Percentiles rank a stretch among this genome's conserved stretches.
phyloP scores from a whole-genome alignment of 2,888 invertebrate genomes.

The Chymomyza caudatula region DNA sequence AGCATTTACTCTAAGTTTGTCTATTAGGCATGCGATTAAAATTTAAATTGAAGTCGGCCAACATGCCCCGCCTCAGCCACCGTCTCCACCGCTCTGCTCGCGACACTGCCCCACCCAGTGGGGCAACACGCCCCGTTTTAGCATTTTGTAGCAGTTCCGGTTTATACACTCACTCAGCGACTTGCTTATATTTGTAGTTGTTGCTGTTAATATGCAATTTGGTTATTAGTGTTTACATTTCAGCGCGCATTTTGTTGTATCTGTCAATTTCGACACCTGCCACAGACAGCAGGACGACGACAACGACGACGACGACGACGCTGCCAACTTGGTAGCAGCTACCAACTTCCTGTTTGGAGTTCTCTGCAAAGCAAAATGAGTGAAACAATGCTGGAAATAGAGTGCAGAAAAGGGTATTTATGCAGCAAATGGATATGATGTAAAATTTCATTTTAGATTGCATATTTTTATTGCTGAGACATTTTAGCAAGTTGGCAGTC shows the following conservation, averaged over 20 bases:
- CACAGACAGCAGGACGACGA: constrained; percentile 36
- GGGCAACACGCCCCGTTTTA: constrained; percentile 35
- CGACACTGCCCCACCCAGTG: constrained; percentile 20
- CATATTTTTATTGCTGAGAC: background rate
- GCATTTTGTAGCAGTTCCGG: constrained; percentile 34
- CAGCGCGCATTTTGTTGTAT: constrained; percentile 48
- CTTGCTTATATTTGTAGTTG: background rate
- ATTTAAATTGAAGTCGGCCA: constrained; percentile 66
- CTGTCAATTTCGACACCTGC: constrained; percentile 71
- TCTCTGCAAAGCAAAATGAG: background rate
- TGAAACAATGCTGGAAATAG: background rate
- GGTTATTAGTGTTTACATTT: constrained; percentile 7
- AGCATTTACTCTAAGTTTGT: constrained; percentile 66
- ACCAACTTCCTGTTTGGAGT: background rate
- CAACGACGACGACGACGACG: too few species aligned
- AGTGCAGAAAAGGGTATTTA: background rate
- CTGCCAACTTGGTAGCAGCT: background rate
- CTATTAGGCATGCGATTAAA: constrained; percentile 72
- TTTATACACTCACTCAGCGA: background rate
- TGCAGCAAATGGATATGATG: background rate
- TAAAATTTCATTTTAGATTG: background rate
- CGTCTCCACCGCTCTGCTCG: background rate
- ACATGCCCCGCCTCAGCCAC: constrained; percentile 5
- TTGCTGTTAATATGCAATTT: constrained; percentile 3
- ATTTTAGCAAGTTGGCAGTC: background rate